These are phyloP conservation scores for Gymnodraco acuticeps DNA, from an alignment of 2,797 vertebrate species.

Conservation along the genomic window DNA sequence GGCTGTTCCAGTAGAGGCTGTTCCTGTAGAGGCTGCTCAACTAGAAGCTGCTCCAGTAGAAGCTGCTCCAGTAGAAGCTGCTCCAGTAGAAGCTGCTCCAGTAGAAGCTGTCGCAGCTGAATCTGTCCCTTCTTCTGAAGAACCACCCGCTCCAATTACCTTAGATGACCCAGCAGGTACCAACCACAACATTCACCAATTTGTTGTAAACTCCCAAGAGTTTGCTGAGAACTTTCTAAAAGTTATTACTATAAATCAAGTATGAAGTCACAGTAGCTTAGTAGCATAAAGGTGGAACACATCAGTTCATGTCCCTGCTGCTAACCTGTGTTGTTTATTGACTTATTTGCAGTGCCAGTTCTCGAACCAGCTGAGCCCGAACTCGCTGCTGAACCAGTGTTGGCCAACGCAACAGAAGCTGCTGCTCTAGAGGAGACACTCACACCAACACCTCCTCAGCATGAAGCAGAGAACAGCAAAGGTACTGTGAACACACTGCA, in stretches of 20 bases:
- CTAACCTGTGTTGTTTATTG: constrained; percentile 14
- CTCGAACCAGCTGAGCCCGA: constrained; percentile 36
- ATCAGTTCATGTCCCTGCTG: background rate
- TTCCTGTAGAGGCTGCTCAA: background rate
- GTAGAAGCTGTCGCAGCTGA: background rate
- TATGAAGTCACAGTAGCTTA: background rate
- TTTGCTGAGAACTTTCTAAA: background rate
- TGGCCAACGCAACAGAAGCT: constrained; percentile 6
- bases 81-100: background rate
- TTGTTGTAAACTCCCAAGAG: background rate
- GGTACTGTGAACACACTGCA: constrained; percentile 46
- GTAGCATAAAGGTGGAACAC: background rate
- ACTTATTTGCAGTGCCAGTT: constrained; percentile 36
- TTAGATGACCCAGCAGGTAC: constrained; percentile 57
- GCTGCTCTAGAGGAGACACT: constrained; percentile 41
- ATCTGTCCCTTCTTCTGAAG: constrained; percentile 24
- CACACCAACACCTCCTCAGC: constrained; percentile 9
- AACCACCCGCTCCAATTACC: constrained; percentile 14
- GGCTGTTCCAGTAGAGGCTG: background rate
- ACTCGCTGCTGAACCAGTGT: constrained; percentile 18
- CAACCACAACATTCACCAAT: background rate
- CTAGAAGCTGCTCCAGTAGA: background rate
- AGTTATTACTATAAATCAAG: background rate
- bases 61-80: background rate
- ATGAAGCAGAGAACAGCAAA: constrained; percentile 39